Evolutionary conservation across 2,797 vertebrate genomes (phyloP).

Genomic region (Anas acuta): DNA sequence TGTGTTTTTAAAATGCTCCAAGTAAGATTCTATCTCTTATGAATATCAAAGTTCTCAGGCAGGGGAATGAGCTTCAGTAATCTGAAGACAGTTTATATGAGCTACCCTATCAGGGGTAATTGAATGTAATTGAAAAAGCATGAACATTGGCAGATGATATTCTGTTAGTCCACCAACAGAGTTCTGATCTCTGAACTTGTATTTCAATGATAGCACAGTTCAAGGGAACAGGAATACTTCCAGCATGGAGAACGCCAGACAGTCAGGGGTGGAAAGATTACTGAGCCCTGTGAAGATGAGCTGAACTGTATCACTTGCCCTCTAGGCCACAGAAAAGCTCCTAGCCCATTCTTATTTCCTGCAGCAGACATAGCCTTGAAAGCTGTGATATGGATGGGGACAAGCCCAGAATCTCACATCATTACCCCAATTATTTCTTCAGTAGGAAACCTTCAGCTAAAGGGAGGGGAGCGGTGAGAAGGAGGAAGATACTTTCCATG

Average conservation of each 20-base stretch:
- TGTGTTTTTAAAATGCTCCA: not conserved
- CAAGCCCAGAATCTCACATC: not conserved
- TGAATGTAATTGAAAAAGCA: not conserved
- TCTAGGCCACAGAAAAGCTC: not conserved
- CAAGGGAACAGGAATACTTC: not conserved
- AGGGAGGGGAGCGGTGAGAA: fast-evolving
- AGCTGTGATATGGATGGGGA: not conserved
- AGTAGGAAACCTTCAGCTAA: not conserved
- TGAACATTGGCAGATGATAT: fast-evolving
- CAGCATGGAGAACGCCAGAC: not conserved
- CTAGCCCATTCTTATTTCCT: not conserved
- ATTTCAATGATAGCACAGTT: not conserved
- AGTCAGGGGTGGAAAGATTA: not conserved
- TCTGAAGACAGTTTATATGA: not conserved
- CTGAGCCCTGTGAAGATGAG: not conserved
- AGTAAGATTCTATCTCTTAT: not conserved
- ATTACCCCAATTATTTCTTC: not conserved
- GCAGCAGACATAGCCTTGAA: not conserved
- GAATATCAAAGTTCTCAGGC: not conserved
- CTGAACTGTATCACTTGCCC: not conserved
- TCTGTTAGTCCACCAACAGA: fast-evolving
- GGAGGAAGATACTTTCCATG: not conserved
- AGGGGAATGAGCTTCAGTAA: not conserved
- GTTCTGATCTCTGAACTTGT: not conserved
- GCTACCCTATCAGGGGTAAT: not conserved